A percentile compares a stretch with the other conserved stretches of the same genome.
These are phyloP conservation scores for Pinna nobilis DNA, from an alignment of 1,140 invertebrate genomes.

Conservation along the genomic window DNA sequence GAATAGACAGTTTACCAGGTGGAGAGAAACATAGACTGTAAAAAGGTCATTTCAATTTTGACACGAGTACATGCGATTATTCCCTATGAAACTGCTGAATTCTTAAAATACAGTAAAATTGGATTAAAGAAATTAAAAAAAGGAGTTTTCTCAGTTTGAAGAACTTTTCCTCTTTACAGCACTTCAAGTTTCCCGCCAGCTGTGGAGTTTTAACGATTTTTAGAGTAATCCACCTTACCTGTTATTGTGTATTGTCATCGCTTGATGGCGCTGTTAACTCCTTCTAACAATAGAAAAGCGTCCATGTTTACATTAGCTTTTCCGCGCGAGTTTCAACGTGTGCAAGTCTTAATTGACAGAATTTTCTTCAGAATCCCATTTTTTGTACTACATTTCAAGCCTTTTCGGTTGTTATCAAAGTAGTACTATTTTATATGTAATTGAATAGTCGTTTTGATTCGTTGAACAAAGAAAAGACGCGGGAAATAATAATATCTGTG, in stretches of 20 bases:
- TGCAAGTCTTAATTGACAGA: not conserved
- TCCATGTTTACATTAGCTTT: conserved; percentile 52
- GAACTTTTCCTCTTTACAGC: conserved; percentile 10
- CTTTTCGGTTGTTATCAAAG: too few relatives aligned
- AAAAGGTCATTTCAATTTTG: conserved; percentile 1
- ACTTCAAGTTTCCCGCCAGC: conserved; percentile 34
- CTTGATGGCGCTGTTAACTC: conserved; percentile 49
- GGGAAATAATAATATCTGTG: not conserved
- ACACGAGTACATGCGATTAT: not conserved
- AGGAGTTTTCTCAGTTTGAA: conserved; percentile 21
- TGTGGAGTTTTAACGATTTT: conserved; percentile 29
- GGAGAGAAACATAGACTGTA: conserved; percentile 25
- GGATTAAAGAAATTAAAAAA: conserved; percentile 11
- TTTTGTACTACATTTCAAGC: too few relatives aligned
- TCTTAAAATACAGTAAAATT: conserved; percentile 33
- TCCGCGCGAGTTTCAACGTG: conserved; percentile 15
- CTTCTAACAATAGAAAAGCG: conserved; percentile 35
- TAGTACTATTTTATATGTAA: not conserved
- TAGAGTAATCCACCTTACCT: conserved; percentile 54
- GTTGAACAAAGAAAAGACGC: not conserved
- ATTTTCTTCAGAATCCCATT: too few relatives aligned
- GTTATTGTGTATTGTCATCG: conserved; percentile 48
- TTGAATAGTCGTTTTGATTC: conserved; percentile 1
- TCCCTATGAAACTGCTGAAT: conserved; percentile 26
- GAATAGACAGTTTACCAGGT: conserved; percentile 27